These are phyloP conservation scores for Pinna nobilis DNA, from an alignment of 1,140 invertebrate species.

Conservation along the genomic window DNA sequence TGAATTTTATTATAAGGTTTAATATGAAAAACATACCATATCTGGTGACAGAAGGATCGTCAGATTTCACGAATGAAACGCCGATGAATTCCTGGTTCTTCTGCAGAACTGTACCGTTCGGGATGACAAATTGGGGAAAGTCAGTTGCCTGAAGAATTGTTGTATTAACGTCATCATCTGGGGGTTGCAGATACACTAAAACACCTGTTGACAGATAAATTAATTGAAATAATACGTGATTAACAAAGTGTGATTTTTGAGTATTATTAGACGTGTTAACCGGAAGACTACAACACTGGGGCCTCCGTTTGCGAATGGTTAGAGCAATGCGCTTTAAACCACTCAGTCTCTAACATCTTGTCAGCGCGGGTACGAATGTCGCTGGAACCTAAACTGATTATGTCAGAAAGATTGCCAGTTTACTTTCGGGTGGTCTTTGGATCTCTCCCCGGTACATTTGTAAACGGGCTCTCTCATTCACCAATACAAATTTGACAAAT, in stretches of 20 bases:
- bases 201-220: conserved; percentile 38
- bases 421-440: too few species aligned
- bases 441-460: too few species aligned
- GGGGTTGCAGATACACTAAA: conserved; percentile 33
- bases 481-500: too few species aligned
- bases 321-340: too few species aligned
- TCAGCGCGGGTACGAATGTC: too few species aligned
- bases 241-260: neutral
- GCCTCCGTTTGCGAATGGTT: too few species aligned
- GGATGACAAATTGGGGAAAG: conserved; percentile 30
- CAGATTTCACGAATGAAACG: conserved; percentile 22
- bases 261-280: neutral
- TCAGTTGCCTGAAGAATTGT: conserved; percentile 15
- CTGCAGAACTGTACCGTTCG: conserved; percentile 13
- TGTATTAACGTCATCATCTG: conserved; percentile 32
- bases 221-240: neutral
- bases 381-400: too few species aligned
- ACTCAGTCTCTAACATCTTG: too few species aligned
- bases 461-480: too few species aligned
- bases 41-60: conserved; percentile 29
- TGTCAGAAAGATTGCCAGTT: too few species aligned
- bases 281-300: neutral
- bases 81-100: conserved; percentile 23
- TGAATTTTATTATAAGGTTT: too few species aligned
- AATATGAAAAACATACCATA: conserved; percentile 40